phyloP scores from a whole-genome alignment of 2,113 vertebrate species.

The Silurus meridionalis region DNA sequence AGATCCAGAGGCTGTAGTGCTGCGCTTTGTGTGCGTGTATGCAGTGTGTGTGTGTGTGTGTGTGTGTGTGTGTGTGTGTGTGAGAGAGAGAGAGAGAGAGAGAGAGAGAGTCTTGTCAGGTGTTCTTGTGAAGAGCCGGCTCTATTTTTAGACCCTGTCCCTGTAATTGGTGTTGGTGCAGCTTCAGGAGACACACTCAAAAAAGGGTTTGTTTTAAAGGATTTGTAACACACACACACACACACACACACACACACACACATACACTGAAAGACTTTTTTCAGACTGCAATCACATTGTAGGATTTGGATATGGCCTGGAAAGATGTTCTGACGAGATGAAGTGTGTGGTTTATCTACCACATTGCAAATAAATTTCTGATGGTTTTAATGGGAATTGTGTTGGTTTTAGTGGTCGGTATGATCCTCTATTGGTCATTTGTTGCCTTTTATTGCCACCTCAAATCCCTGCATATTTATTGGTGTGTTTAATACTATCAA shows the following conservation, averaged over 20 bases:
- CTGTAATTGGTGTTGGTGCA: slow-evolving; percentile 65
- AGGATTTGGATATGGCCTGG: neutral
- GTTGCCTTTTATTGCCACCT: too few species aligned
- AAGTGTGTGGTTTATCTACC: neutral
- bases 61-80: slow-evolving; percentile 1
- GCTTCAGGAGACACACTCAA: slow-evolving; percentile 53
- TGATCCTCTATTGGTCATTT: too few species aligned
- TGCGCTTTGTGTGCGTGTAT: neutral
- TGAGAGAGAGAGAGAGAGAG: neutral
- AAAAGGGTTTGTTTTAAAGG: slow-evolving; percentile 51
- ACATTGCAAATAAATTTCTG: neutral
- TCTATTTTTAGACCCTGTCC: slow-evolving; percentile 75
- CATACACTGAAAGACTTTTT: neutral
- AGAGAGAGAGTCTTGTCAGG: slow-evolving; percentile 65
- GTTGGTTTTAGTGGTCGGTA: too few species aligned
- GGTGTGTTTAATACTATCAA: too few species aligned
- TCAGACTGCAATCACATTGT: neutral
- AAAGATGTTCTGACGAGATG: neutral
- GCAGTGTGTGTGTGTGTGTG: slow-evolving; percentile 18
- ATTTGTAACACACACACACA: slow-evolving; percentile 23
- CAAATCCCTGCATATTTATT: too few species aligned
- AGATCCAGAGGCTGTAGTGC: slow-evolving; percentile 3
- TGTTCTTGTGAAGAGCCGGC: slow-evolving; percentile 61
- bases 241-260: neutral
- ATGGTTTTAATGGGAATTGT: too few species aligned